phyloP scores from a whole-genome alignment of 1,140 invertebrate genomes.

The Lanistes nyassanus region DNA sequence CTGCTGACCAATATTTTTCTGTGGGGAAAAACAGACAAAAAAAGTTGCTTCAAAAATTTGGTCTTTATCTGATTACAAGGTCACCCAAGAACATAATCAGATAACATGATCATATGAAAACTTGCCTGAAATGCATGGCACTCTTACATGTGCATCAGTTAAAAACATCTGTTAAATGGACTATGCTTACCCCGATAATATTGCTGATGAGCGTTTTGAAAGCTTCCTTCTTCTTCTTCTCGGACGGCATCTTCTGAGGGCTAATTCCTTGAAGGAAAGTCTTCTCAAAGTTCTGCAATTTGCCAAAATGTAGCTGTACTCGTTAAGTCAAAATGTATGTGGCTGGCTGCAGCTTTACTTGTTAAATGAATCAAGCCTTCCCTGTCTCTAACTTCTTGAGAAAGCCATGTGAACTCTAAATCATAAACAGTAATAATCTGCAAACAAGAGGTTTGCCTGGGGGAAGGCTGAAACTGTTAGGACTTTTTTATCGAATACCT shows the following conservation, averaged over 20 bases:
- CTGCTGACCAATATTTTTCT: conserved; percentile 74
- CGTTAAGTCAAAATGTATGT: too few species aligned
- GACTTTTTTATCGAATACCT: too few species aligned
- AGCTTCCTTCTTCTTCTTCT: conserved; percentile 88
- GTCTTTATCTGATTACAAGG: background rate
- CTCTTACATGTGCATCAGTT: background rate
- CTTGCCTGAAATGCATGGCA: background rate
- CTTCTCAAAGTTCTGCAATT: conserved; percentile 79
- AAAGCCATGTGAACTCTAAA: too few species aligned
- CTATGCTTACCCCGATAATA: conserved; percentile 70
- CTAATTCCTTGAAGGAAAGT: conserved; percentile 76
- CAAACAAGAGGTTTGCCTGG: too few species aligned
- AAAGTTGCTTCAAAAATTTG: background rate
- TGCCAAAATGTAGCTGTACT: too few species aligned
- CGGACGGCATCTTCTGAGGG: conserved; percentile 69
- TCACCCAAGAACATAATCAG: background rate
- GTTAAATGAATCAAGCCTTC: too few species aligned
- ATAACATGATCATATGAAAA: background rate
- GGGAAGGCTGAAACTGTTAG: too few species aligned
- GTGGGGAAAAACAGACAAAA: conserved; percentile 14
- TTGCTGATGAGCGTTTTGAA: conserved; percentile 88
- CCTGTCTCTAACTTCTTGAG: too few species aligned
- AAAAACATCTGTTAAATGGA: conserved; percentile 19
- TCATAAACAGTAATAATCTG: too few species aligned
- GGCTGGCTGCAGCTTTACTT: too few species aligned